Conservation (phyloP, 2,888 invertebrate genomes). For the Spilosoma lubricipeda region DNA sequence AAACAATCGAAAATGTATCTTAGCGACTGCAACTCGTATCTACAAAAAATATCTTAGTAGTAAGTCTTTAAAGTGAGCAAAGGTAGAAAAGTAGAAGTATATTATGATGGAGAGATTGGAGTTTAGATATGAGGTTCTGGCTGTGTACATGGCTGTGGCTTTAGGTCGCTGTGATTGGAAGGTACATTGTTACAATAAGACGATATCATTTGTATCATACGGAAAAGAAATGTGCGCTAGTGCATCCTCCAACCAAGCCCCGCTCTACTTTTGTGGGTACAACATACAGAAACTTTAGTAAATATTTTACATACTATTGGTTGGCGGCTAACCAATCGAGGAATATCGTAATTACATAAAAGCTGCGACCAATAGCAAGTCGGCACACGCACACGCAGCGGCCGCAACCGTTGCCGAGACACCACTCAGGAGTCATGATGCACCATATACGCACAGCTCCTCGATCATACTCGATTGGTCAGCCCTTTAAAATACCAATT, state of each 20-base stretch:
- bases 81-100: no score
- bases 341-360: slow-evolving; percentile 29
- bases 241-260: background rate
- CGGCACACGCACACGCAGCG: slow-evolving; percentile 7
- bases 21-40: no score
- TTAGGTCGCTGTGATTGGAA: background rate
- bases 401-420: slow-evolving; percentile 21
- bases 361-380: slow-evolving; percentile 32
- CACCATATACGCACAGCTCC: background rate
- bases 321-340: slow-evolving; percentile 41
- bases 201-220: background rate
- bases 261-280: background rate
- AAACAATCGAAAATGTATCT: background rate
- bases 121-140: background rate
- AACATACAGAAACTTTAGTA: slow-evolving; percentile 17
- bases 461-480: slow-evolving; percentile 10
- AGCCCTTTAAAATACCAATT: background rate
- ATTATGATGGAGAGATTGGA: background rate
- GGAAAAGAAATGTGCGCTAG: background rate
- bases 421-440: background rate
- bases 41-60: no score
- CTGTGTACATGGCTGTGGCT: background rate
- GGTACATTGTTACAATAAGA: background rate
- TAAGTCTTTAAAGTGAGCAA: no score
- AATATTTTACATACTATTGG: slow-evolving; percentile 41